Base-by-base conservation (phyloP, 2,888 invertebrate species). In the Prosopocoilus inquinatus region DNA sequence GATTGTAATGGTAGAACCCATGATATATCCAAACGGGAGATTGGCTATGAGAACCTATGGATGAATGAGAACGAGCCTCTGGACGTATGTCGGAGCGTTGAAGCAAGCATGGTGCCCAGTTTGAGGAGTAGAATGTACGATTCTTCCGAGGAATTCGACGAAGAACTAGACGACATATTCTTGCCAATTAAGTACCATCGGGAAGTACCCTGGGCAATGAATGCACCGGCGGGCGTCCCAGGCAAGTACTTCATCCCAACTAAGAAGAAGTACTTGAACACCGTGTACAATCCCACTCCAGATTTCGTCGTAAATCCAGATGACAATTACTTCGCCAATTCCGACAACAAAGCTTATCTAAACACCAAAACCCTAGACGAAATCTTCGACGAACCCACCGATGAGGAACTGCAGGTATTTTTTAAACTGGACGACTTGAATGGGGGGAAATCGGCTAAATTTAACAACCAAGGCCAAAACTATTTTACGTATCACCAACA, bases 81-180 rank as follows among this genome's bases (percentile, higher is more conserved):
- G 16, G 49, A 52, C 13, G 13, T 57, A 34, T 48, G 52, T 35
- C 53, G 53, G 15, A 44, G 39, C 7, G 33, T 52, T 13, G 38
- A 57, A 50, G 57, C 57, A 8, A 57, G 53, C 35, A 11, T 57
- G 13, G 50, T 34, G 0, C 49, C 52, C 3, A 11, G 15, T 13
- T 15, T 57, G 5, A 32, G 45, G 5, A 57, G 53, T 41, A 44
- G 57, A 36, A 44, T 57, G 49, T 49, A 48, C 33, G 50, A 51
- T 12, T 41, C 13, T 16, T 7, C 11, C 2, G 52, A 33, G 28
- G 45, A 57, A 15, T 39, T 44, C 9, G 46, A 53, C 5, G 20
- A 28, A 28, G 20, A 28, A 28, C 41, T 13, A 13, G 35, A 48
- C 13, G 33, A 51, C n/a, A 36, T 43, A 13, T 36, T 53, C 15